Evolutionary conservation across 2,113 vertebrate species (phyloP), one percentile per base, ranked within the genome.

Genomic region (Sturnira hondurensis): DNA sequence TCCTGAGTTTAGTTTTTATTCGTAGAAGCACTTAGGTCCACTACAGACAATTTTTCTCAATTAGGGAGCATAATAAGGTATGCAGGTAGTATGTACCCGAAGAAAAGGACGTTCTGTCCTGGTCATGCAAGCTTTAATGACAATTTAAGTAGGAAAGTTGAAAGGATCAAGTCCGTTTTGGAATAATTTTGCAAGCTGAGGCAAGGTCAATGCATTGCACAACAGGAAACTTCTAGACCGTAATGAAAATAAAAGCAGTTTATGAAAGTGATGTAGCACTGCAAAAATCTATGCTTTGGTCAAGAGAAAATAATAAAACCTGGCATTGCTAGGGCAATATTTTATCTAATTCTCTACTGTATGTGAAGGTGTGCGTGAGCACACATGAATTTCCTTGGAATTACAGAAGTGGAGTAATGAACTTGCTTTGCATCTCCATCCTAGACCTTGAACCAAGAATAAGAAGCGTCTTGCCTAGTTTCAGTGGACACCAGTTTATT

Each of bases 11-110:
- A 91, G 2, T 73, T 93, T 74, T 91, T 78, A 89, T 96, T 85
- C 24, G 50, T 83, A 61, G 33, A 97, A 93, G 24, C 58, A 88
- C 4, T 96, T 26, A 89, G 36, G 61, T 65, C 15, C 85, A n/a
- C 45, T 38, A 15, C 19, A 89, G 24, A n/a, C 52, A 77, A 78
- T 93, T 94, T 96, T 95, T 97, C 90, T 97, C 68, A 97, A 93
- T 92, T 50, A 89, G 26, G 50, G 95, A 70, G 45, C 63, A 87
- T n/a, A 93, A 33, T 54, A 86, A 95, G 24, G 1, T 92, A 56
- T 54, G 2, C 61, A 89, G 94, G 14, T 33, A 74, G 36, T 89
- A 89, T 73, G 52, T 54, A 38, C 74, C 15, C 12, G 28, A 95
- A 54, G 43, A 50, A 61, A 97, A 95, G 58, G 52, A 50, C 7